These are phyloP conservation scores for Metellina segmentata DNA, from an alignment of 2,888 invertebrate genomes.

Conservation along the genomic window DNA sequence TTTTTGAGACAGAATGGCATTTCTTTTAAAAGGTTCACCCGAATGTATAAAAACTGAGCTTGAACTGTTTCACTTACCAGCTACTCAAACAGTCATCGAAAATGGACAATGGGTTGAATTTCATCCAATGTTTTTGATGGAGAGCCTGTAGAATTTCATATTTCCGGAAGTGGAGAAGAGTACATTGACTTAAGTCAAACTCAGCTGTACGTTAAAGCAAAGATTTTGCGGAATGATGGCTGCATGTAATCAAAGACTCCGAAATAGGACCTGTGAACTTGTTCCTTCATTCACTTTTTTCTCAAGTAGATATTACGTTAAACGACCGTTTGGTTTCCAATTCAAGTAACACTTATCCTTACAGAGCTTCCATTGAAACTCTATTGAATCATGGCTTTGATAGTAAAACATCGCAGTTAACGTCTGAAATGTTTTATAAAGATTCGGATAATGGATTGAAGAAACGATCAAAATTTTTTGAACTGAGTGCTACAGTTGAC, in stretches of 20 bases:
- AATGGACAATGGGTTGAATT: slow-evolving; percentile 60
- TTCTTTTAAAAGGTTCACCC: slow-evolving; percentile 47
- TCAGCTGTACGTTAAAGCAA: slow-evolving; percentile 45
- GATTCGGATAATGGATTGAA: slow-evolving; percentile 26
- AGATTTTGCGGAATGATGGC: slow-evolving; percentile 50
- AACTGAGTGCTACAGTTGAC: slow-evolving; percentile 39
- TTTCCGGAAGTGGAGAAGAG: slow-evolving; percentile 54
- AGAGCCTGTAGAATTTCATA: slow-evolving; percentile 54
- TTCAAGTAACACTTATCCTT: slow-evolving; percentile 57
- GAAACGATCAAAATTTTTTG: slow-evolving; percentile 45
- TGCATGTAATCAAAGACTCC: background rate
- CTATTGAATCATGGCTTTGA: slow-evolving; percentile 52
- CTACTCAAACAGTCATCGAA: slow-evolving; percentile 45
- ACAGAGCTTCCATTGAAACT: slow-evolving; percentile 46
- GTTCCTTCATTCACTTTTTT: slow-evolving; percentile 56
- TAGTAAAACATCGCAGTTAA: slow-evolving; percentile 48
- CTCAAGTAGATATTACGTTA: slow-evolving; percentile 49
- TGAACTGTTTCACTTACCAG: slow-evolving; percentile 51
- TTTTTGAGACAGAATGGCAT: slow-evolving; percentile 54
- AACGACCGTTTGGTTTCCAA: slow-evolving; percentile 28
- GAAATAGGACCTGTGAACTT: slow-evolving; percentile 37
- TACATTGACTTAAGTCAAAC: slow-evolving; percentile 49
- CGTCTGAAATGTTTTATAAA: slow-evolving; percentile 30
- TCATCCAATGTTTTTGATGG: too few relatives aligned
- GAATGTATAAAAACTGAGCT: slow-evolving; percentile 55